Evolutionary conservation across 2,113 vertebrate species (phyloP), one percentile per base, ranked within the genome.

Genomic region (Coryphaenoides rupestris): DNA sequence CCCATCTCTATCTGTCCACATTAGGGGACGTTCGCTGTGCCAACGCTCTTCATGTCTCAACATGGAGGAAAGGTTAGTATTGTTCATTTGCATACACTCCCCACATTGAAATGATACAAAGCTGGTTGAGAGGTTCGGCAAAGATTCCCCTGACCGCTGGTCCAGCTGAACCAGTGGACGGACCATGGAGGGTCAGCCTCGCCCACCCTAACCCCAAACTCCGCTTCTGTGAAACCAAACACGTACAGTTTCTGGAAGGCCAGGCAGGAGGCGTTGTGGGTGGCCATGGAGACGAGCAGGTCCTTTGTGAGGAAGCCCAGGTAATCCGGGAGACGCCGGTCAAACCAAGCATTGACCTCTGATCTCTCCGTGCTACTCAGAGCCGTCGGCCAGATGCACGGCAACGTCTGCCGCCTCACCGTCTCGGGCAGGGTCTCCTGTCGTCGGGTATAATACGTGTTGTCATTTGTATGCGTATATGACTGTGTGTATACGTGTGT

Each of bases 201-300:
- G 33, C 33, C 33, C 2, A 13, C 33, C 33, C 33, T 40, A 2
- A 13, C 33, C 33, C 33, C 13, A 2, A 13, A 10, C 9, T 2
- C 9, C 7, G 33, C 9, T 40, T 12, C 10, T 40, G 13, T 40
- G 33, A 15, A 9, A 46, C 2, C 9, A 15, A 9, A 46, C 2
- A 60, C 82, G 17, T 88, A 91, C 91, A 91, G 56, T 15, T 84
- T 86, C 23, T 76, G 76, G 81, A 91, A 92, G 57, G 84, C 76
- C 14, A 82, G 10, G 46, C 91, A 91, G 64, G 83, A 79, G 47
- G 86, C 55, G 49, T 63, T 77, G 23, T 59, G 10, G 15, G 83
- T 82, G 53, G n/a, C n/a, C 0, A 4, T 17, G 33, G 84, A 72
- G 65, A 55, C 70, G 72, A 91, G 77, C 61, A 89, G 69, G 28